phyloP scores from a whole-genome alignment of 2,797 vertebrate species.

The Sebastes umbrosus region DNA sequence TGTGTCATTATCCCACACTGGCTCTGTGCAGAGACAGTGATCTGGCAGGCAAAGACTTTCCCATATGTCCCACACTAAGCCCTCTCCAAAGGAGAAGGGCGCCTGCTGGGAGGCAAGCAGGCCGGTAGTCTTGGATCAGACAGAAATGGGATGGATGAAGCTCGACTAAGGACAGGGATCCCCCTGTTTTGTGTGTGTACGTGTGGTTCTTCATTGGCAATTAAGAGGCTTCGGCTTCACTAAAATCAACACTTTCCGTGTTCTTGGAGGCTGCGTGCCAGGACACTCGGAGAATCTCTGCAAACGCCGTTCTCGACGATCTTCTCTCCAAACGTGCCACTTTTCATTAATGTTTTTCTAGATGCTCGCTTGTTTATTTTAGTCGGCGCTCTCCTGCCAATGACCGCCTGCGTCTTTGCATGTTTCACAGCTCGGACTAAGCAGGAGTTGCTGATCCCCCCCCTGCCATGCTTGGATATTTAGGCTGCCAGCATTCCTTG shows the following conservation, averaged over 20 bases:
- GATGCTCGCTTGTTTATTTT: slow-evolving; percentile 18
- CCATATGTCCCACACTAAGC: slow-evolving; percentile 72
- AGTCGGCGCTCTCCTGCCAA: neutral
- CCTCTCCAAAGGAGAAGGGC: slow-evolving; percentile 31
- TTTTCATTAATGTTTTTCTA: neutral
- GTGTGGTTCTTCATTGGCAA: slow-evolving; percentile 32
- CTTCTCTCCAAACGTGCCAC: neutral
- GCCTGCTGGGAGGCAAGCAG: slow-evolving; percentile 59
- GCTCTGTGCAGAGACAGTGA: slow-evolving; percentile 46
- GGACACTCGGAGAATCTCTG: slow-evolving; percentile 19
- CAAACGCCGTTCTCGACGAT: neutral
- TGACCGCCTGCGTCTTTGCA: slow-evolving; percentile 18
- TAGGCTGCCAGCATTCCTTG: slow-evolving; percentile 25
- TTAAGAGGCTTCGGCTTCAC: slow-evolving; percentile 60
- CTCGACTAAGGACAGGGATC: slow-evolving; percentile 43
- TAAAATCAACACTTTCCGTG: slow-evolving; percentile 60
- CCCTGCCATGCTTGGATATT: neutral
- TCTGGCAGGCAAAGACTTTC: slow-evolving; percentile 62
- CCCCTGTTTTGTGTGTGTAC: slow-evolving; percentile 29
- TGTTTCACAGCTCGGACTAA: slow-evolving; percentile 36
- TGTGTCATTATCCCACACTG: slow-evolving; percentile 61
- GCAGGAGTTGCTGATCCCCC: slow-evolving; percentile 4
- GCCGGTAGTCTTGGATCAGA: slow-evolving; percentile 52
- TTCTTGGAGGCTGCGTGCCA: slow-evolving; percentile 12
- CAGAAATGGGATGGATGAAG: slow-evolving; percentile 33